These are phyloP conservation scores for Blastobasis lacticolella DNA, from an alignment of 2,888 invertebrate genomes.

Conservation along the genomic window DNA sequence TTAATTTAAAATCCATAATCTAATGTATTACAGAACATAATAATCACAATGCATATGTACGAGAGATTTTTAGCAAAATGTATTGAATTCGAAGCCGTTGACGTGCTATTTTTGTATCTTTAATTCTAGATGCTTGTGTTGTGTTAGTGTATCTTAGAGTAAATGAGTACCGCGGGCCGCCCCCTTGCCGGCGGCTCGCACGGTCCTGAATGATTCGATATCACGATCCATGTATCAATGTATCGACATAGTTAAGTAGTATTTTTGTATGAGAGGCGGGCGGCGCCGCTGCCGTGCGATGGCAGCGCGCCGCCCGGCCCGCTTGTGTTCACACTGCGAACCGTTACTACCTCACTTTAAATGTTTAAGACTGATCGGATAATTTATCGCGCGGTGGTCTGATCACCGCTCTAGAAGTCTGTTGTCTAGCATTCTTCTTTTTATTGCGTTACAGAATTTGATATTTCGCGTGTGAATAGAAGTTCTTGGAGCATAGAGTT, in stretches of 20 bases:
- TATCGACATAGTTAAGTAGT: slow-evolving; percentile 32
- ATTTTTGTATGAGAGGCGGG: slow-evolving; percentile 42
- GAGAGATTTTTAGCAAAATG: slow-evolving; percentile 42
- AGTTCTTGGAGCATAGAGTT: too few relatives aligned
- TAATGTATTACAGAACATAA: too few relatives aligned
- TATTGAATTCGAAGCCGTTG: slow-evolving; percentile 48
- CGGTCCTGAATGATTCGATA: not conserved
- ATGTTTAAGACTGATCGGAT: slow-evolving; percentile 61
- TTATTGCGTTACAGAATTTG: slow-evolving; percentile 5
- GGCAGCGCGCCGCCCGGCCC: slow-evolving; percentile 21
- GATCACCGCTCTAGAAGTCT: slow-evolving; percentile 65
- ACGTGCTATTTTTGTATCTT: slow-evolving; percentile 65
- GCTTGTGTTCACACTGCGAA: slow-evolving; percentile 46
- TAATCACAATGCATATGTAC: too few relatives aligned
- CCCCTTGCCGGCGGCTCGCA: slow-evolving; percentile 24
- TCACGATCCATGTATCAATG: too few relatives aligned
- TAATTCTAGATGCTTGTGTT: slow-evolving; percentile 64
- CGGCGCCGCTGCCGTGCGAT: slow-evolving; percentile 18
- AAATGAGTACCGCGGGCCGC: slow-evolving; percentile 36
- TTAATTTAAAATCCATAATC: too few relatives aligned
- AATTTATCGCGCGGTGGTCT: slow-evolving; percentile 56
- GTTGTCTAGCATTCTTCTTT: slow-evolving; percentile 49
- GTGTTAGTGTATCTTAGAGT: slow-evolving; percentile 55
- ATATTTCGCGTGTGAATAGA: not conserved
- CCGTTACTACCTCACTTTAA: slow-evolving; percentile 63